Conservation (phyloP, 2,113 vertebrate genomes). For the Mormyrus lacerda region DNA sequence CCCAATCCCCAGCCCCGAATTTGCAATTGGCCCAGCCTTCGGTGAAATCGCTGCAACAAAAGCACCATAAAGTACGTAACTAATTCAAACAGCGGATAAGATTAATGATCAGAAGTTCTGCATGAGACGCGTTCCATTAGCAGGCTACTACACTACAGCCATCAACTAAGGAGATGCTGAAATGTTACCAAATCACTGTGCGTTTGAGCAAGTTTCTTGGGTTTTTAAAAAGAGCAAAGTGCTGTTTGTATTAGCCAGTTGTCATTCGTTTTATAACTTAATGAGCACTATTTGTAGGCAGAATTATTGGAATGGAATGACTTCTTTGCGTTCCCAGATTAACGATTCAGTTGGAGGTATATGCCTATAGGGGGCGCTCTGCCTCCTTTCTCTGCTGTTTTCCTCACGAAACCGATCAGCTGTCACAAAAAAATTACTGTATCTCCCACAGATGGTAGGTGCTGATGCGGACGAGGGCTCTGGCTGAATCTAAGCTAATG, state of each 20-base stretch:
- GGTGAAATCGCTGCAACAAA: neutral
- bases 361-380: neutral
- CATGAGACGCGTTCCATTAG: neutral
- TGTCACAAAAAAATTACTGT: conserved; percentile 28
- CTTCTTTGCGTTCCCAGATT: neutral
- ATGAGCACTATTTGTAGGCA: neutral
- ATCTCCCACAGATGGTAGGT: conserved; percentile 16
- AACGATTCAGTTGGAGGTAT: neutral
- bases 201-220: neutral
- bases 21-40: neutral
- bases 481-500: neutral
- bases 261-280: neutral
- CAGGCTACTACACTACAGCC: neutral
- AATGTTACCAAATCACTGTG: neutral
- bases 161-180: neutral
- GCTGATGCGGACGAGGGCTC: neutral
- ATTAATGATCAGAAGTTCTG: neutral
- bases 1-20: neutral
- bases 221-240: neutral
- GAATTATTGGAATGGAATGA: neutral
- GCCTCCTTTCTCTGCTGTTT: neutral
- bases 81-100: neutral
- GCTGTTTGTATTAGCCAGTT: neutral
- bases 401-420: conserved; percentile 20
- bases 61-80: neutral